Percentiles rank a stretch among this genome's conserved stretches.
Evolutionary conservation across 2,888 invertebrate species (phyloP).

Genomic region (Myopa testacea): DNA sequence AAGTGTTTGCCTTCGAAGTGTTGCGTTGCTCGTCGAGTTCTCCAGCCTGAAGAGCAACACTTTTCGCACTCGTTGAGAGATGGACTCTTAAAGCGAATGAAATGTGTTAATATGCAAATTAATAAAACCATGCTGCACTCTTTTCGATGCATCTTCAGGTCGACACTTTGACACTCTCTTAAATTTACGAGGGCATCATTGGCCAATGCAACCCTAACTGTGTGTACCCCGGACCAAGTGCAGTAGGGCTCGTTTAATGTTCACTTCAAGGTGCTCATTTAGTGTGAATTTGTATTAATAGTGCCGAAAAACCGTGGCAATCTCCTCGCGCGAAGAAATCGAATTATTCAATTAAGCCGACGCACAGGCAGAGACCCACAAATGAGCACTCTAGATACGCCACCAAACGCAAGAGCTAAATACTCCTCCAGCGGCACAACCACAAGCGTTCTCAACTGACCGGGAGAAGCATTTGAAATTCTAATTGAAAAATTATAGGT

Average conservation of each 20-base stretch:
- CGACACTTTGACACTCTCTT: no score
- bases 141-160: neutral
- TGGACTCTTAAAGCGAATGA: conserved; percentile 10
- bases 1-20: conserved; percentile 46
- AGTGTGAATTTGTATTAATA: conserved; percentile 35
- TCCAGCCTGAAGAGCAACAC: neutral
- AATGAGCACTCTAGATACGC: conserved; percentile 6
- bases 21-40: neutral
- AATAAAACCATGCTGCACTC: conserved; percentile 28
- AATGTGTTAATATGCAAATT: conserved; percentile 16
- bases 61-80: conserved; percentile 1
- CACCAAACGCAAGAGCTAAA: neutral
- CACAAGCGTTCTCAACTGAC: neutral
- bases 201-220: no score
- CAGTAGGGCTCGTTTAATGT: neutral
- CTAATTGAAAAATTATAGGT: conserved; percentile 55
- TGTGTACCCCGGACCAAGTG: neutral
- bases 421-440: neutral
- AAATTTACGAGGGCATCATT: no score
- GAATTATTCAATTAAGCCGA: conserved; percentile 46
- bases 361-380: conserved; percentile 42
- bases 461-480: conserved; percentile 48
- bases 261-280: conserved; percentile 13
- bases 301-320: conserved; percentile 27
- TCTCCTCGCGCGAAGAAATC: conserved; percentile 24